phyloP scores from a whole-genome alignment of 2,113 vertebrate species.

The Monopterus albus region DNA sequence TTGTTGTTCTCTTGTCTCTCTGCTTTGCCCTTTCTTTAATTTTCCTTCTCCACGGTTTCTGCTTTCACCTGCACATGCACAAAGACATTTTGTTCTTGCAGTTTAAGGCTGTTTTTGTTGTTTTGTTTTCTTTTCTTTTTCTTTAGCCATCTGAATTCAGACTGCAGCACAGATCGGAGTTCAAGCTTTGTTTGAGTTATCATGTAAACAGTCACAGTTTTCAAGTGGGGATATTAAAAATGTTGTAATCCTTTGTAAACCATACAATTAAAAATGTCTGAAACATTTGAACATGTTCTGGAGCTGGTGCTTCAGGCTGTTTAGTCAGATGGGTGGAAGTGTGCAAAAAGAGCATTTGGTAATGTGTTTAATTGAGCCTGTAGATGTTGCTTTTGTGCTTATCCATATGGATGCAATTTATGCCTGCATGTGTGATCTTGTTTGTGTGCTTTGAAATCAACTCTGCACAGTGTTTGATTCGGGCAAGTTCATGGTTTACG shows the following conservation, averaged over 20 bases:
- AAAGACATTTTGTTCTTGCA: not conserved
- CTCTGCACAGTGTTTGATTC: not conserved
- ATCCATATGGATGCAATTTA: conserved; percentile 56
- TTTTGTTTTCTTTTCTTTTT: not conserved
- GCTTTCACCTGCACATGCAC: conserved; percentile 20
- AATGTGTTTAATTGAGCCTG: conserved; percentile 44
- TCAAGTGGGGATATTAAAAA: conserved; percentile 33
- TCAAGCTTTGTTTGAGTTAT: conserved; percentile 27
- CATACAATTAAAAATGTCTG: conserved; percentile 40
- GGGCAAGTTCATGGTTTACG: conserved; percentile 25
- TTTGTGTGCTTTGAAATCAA: conserved; percentile 16
- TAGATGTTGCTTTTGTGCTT: conserved; percentile 39
- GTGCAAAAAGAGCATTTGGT: conserved; percentile 24
- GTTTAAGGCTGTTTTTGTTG: not conserved
- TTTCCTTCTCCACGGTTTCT: not conserved
- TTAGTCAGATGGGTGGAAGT: conserved; percentile 35
- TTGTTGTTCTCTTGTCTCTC: conserved; percentile 9
- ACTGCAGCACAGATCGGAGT: conserved; percentile 36
- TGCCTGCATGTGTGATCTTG: not conserved
- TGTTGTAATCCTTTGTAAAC: conserved; percentile 28
- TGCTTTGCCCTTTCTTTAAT: conserved; percentile 45
- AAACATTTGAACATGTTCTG: conserved; percentile 30
- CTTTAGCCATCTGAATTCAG: conserved; percentile 35
- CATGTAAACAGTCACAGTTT: conserved; percentile 24
- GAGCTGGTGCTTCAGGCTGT: conserved; percentile 31